Base-by-base conservation (phyloP, 1,140 invertebrate species). In the Drosophila teissieri region DNA sequence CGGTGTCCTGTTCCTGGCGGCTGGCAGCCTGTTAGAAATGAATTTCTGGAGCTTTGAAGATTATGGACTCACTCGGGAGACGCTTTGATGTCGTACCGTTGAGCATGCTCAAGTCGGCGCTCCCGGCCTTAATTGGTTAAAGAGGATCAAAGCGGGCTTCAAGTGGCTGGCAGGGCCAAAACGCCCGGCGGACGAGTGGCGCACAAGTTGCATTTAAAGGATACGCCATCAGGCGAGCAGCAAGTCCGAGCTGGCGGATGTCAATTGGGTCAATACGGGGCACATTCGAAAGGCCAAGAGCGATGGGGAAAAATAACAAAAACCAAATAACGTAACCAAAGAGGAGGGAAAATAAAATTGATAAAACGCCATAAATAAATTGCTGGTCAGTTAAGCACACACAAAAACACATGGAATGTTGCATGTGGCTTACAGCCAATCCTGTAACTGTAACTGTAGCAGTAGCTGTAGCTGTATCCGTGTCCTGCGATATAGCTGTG, bases 41-140 rank as follows among this genome's bases (percentile, higher is more conserved):
- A 90, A 91, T 91, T 86, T 86, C 90, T 91, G 76, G 83, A 91
- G 90, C 90, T 91, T 91, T 91, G 90, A 91, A 91, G 90, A 91
- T 91, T 90, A 75, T 60, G 74, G 91, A 73, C 76, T 75, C 90
- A 81, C 77, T 90, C 83, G 83, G 75, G 77, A 72, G 69, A 74
- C 72, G 82, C 89, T 91, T 91, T 91, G 90, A 91, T 84, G 90
- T 91, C 65, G 78, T 53, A 67, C 57, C 65, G 42, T 39, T 68
- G 48, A 74, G 86, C 60, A 72, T 79, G 69, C 85, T 89, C 70
- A 89, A 89, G 84, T 78, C 65, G 24, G 14, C 39, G 39, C 64
- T 69, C 49, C 52, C 39, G 31, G 61, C 53, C 36, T 55, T 78
- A 91, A 89, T 91, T 84, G 74, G 70, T 69, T 72, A 75, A 91